Percentiles rank a stretch among this genome's conserved stretches.
phyloP scores from a whole-genome alignment of 2,113 vertebrate species.

The Girardinichthys multiradiatus region DNA sequence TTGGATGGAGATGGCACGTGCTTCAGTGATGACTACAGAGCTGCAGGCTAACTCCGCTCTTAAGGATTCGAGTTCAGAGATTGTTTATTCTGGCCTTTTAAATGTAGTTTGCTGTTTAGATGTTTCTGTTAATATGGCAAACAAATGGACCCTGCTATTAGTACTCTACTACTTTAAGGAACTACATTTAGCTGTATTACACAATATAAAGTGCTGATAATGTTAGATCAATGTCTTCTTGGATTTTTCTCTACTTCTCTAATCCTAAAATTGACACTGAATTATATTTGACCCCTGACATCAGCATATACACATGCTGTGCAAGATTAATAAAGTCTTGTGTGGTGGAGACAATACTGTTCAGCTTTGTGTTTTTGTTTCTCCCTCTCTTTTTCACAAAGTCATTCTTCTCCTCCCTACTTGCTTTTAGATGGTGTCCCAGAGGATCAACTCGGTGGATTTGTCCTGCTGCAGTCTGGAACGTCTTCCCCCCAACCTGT shows the following conservation, averaged over 20 bases:
- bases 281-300: constrained; percentile 56
- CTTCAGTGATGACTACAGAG: constrained; percentile 47
- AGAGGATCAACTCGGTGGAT: constrained; percentile 97
- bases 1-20: constrained; percentile 61
- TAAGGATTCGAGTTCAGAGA: constrained; percentile 34
- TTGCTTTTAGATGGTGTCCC: constrained; percentile 89
- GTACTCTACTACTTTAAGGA: not conserved
- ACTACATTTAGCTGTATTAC: constrained; percentile 24
- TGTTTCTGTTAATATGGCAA: constrained; percentile 13
- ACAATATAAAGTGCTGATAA: constrained; percentile 23
- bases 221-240: constrained; percentile 29
- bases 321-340: constrained; percentile 34
- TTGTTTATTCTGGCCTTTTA: constrained; percentile 8
- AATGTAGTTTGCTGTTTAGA: not conserved
- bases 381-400: constrained; percentile 18
- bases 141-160: constrained; percentile 11
- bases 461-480: constrained; percentile 97
- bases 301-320: constrained; percentile 22
- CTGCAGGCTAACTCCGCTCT: constrained; percentile 47
- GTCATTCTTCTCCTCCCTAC: not conserved
- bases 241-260: constrained; percentile 40
- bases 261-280: constrained; percentile 65
- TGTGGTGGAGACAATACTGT: constrained; percentile 45
- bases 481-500: constrained; percentile 92
- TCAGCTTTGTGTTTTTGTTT: constrained; percentile 36